Base-by-base conservation (phyloP, 1,140 invertebrate genomes). In the Octopus bimaculoides region DNA sequence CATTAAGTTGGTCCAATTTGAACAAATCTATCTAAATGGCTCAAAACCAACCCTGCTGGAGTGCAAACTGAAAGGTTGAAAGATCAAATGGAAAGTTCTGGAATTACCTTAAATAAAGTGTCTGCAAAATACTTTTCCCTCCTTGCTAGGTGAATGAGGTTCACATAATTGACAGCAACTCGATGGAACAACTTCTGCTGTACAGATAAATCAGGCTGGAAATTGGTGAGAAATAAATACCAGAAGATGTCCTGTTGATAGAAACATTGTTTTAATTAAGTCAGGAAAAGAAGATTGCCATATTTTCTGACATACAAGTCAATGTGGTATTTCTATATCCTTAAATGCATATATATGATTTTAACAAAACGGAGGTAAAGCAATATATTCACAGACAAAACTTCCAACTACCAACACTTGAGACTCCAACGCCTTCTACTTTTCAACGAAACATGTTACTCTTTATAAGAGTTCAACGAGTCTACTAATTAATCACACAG, bases 91-190 rank as follows among this genome's bases (percentile, higher is more conserved):
- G 14, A 71, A 6, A 17, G 26, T 71, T 71, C 26, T 71, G 66
- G 17, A 77, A 79, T 81, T 74, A 89, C 88, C 83, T 86, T 88
- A 56, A 90, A 84, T 81, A 90, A 89, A 4, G 85, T 83, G 77
- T 90, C 87, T 71, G 81, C 84, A 56, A 85, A 87, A 9, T 83
- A 20, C 8, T 85, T 83, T 75, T 87, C 79, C 54, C 85, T 80
- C 54, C 85, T 85, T 20, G 84, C 82, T 82, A 82, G 85, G 66
- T 86, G 76, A 75, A 89, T 78, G n/a, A 90, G 80, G 61, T 88
- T 88, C 14, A 89, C 88, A 85, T 87, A 90, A 77, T 89, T 90
- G 81, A 89, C 85, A n/a, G 89, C 81, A 8, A 87, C 81, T 75
- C 89, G 82, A 80, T 90, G 87, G 79, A 89, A 90, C 53, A 90